phyloP scores from a whole-genome alignment of 2,113 vertebrate species.

The Lathamus discolor region DNA sequence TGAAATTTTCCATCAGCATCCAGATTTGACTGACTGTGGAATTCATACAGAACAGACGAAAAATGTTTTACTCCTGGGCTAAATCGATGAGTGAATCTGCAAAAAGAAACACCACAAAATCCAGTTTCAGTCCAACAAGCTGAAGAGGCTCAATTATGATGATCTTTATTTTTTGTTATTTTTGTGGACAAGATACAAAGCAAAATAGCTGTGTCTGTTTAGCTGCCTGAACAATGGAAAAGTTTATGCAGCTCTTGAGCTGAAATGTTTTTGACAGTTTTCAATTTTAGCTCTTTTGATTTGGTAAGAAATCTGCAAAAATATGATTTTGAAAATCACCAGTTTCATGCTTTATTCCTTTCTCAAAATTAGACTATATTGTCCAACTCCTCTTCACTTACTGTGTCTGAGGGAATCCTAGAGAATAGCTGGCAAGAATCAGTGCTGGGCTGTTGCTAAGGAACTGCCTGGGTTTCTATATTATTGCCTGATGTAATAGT shows the following conservation, averaged over 20 bases:
- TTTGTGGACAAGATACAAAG: slow-evolving; percentile 59
- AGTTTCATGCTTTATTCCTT: slow-evolving; percentile 68
- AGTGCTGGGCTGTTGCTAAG: slow-evolving; percentile 68
- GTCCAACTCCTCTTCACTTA: slow-evolving; percentile 63
- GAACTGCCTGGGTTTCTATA: slow-evolving; percentile 60
- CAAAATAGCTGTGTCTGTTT: slow-evolving; percentile 67
- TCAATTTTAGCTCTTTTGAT: slow-evolving; percentile 67
- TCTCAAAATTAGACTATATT: slow-evolving; percentile 63
- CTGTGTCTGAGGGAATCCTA: slow-evolving; percentile 60
- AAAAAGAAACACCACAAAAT: slow-evolving; percentile 50
- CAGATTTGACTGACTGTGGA: background rate
- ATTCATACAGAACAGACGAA: background rate
- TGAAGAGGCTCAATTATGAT: slow-evolving; percentile 18
- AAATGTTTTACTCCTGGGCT: slow-evolving; percentile 24
- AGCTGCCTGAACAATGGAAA: slow-evolving; percentile 66
- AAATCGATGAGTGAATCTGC: slow-evolving; percentile 27
- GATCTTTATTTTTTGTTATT: slow-evolving; percentile 49
- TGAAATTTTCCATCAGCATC: background rate
- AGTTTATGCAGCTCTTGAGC: slow-evolving; percentile 67
- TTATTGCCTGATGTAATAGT: slow-evolving; percentile 72
- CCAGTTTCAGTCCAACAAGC: slow-evolving; percentile 13
- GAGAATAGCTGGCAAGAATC: slow-evolving; percentile 53
- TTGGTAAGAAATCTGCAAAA: slow-evolving; percentile 73
- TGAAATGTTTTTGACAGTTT: slow-evolving; percentile 73
- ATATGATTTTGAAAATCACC: slow-evolving; percentile 70